Evolutionary conservation across 2,113 vertebrate species (phyloP), one percentile per base, ranked within the genome.

Genomic region (Anguilla rostrata): DNA sequence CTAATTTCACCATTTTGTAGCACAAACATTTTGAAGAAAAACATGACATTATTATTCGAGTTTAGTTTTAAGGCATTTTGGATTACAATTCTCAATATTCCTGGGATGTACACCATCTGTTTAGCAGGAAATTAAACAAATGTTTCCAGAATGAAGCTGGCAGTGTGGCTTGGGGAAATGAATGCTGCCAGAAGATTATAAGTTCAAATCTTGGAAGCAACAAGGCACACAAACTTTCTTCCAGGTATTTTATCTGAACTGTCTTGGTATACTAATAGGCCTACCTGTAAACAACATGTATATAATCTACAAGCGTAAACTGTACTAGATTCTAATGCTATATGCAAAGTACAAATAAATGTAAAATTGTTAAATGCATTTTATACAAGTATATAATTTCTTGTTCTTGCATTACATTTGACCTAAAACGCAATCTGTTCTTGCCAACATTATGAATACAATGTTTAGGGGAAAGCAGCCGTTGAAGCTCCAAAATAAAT

Each of bases 81-180:
- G 81, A 93, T 71, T 85, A 89, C 39, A 63, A 66, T 82, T 84
- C 5, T 91, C 88, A 87, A 63, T 87, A 84, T 82, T 88, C 18
- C 4, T 4, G 4, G 4, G 18, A 20, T 66, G 60, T 26, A 26
- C 60, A 75, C 7, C 9, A 7, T 75, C 8, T 75, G 71, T 75
- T 46, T 53, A 12, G 71, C n/a, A 8, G 22, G 22, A 22, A 66
- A 20, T 66, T 11, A 75, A 29, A 75, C n/a, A 29, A n/a, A 75
- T 12, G n/a, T 75, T 75, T 75, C 71, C n/a, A 75, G 9, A 1
- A 34, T 75, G 71, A 34, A 34, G 71, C 20, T 75, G n/a, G 71
- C 71, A 75, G 26, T 34, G 71, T 75, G 29, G 20, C 22, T 26
- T 26, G 60, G 18, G 9, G 7, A 66, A 66, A 4, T 66, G 3